Conservation (phyloP, 2,113 vertebrate species). For the Silurus meridionalis region DNA sequence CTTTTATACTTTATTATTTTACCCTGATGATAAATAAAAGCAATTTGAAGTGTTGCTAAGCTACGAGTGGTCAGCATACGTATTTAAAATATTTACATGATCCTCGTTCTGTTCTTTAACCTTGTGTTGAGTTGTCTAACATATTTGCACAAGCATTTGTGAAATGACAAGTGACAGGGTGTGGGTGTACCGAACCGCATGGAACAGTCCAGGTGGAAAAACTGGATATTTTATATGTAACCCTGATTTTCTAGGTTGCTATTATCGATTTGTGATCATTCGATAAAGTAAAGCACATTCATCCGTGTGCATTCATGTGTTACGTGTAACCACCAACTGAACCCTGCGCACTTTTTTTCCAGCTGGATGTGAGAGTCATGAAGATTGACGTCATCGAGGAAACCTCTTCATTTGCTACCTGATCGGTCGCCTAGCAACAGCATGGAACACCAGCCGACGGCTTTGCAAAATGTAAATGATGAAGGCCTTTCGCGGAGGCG, state of each 20-base stretch:
- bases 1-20: no score
- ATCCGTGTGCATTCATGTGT: not conserved
- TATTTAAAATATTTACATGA: not conserved
- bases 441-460: slow-evolving; percentile 26
- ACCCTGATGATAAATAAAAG: not conserved
- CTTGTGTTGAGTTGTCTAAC: not conserved
- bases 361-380: slow-evolving; percentile 10
- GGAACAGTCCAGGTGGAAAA: not conserved
- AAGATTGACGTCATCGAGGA: slow-evolving; percentile 34
- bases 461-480: slow-evolving; percentile 38
- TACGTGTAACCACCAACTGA: not conserved
- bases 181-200: slow-evolving; percentile 17
- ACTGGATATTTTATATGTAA: not conserved
- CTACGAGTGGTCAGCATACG: not conserved
- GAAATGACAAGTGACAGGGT: not conserved
- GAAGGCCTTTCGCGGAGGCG: slow-evolving; percentile 4
- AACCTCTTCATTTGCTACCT: slow-evolving; percentile 46
- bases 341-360: slow-evolving; percentile 2
- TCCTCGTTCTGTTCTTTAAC: not conserved
- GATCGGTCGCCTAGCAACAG: slow-evolving; percentile 54
- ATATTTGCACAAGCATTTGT: slow-evolving; percentile 10
- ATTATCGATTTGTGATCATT: not conserved
- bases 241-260: not conserved
- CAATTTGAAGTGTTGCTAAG: not conserved
- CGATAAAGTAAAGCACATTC: not conserved